Conservation (phyloP, 2,888 invertebrate genomes). For the Meandrusa payeni region DNA sequence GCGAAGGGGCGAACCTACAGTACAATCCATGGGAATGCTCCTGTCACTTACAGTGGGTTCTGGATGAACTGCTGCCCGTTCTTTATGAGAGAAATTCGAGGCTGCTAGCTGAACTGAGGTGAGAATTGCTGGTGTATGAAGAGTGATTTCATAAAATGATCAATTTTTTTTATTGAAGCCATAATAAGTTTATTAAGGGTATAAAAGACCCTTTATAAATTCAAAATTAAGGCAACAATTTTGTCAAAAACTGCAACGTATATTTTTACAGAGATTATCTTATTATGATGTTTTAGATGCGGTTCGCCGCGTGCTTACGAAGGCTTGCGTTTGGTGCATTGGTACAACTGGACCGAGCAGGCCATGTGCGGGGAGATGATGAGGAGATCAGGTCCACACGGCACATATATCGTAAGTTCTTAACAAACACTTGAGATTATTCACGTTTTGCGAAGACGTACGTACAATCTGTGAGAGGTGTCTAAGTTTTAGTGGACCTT, state of each 20-base stretch:
- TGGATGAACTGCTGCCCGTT: constrained; percentile 72
- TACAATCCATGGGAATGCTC: constrained; percentile 83
- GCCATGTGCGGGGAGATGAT: constrained; percentile 63
- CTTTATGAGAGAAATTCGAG: constrained; percentile 64
- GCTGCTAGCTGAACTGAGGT: constrained; percentile 77
- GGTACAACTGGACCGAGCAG: constrained; percentile 78
- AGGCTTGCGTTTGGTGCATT: constrained; percentile 78
- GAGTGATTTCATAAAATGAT: too few species aligned
- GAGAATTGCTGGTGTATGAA: too few species aligned
- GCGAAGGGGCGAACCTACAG: constrained; percentile 76
- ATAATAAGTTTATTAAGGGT: too few species aligned
- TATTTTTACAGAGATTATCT: too few species aligned
- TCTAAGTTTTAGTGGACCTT: too few species aligned
- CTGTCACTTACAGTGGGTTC: constrained; percentile 82
- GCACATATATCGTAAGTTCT: constrained; percentile 51
- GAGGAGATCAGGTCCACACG: constrained; percentile 38
- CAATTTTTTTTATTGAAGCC: too few species aligned
- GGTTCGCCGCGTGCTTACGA: constrained; percentile 65
- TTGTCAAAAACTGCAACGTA: too few species aligned
- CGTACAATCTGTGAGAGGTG: too few species aligned
- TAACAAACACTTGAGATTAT: too few species aligned
- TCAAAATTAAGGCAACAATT: too few species aligned
- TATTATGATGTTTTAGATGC: constrained; percentile 73
- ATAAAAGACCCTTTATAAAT: too few species aligned
- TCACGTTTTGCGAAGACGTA: too few species aligned